Base-by-base conservation (phyloP, 2,113 vertebrate species). In the Planiliza haematocheilus region DNA sequence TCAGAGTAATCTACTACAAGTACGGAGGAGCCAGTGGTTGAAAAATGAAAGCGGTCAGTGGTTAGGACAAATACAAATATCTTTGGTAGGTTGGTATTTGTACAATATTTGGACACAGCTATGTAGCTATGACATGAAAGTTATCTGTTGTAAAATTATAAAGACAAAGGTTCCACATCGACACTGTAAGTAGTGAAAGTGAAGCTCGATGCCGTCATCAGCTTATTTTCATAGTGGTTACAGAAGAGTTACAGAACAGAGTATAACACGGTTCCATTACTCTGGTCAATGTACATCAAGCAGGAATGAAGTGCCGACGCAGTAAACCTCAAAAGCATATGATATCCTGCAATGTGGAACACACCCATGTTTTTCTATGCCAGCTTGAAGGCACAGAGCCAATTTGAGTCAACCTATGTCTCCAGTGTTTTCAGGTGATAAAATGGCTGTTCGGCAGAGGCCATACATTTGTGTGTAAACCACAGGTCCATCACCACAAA, bases 381-480 rank as follows among this genome's bases (percentile, higher is more conserved):
- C 57, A 38, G 16, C 39, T 64, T 52, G 38, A 64, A 65, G 52
- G 64, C 21, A 61, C 41, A 36, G 10, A 52, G 16, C 52, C 24
- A 12, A 2, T 38, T 48, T 24, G 68, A 56, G 24, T 43, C 48
- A 20, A 64, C 61, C 36, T 42, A 10, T 45, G 42, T 57, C 46
- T 55, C 17, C 12, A 30, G 21, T 57, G 69, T 68, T 65, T 49
- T 68, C 42, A 50, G 58, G 65, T 55, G 61, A 48, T 43, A 72
- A 84, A 74, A 87, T 66, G 78, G 61, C 74, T 38, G 76, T 70
- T 50, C 17, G 17, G 37, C 67, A 61, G 57, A 57, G 63, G 43
- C 60, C 46, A 21, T 69, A 52, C 43, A 21, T 71, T 9, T 70
- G 30, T 52, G 52, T 49, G 42, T 66, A 49, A 55, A 69, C 18